phyloP scores from a whole-genome alignment of 2,888 invertebrate genomes.

The Erpobdella octoculata region DNA sequence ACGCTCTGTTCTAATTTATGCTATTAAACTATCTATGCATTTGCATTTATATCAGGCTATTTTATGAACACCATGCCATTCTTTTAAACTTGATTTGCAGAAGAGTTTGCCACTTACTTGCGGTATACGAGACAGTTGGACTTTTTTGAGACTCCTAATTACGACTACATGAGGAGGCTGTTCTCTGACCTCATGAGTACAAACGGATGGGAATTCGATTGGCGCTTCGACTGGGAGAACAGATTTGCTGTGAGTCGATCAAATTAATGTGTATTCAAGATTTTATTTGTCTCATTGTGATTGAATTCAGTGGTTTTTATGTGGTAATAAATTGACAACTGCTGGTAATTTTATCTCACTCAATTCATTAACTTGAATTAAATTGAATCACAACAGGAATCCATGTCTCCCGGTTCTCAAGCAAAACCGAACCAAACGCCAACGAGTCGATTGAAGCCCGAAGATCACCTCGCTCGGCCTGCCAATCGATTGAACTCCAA shows the following conservation, averaged over 20 bases:
- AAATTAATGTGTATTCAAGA: background rate
- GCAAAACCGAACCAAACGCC: slow-evolving; percentile 21
- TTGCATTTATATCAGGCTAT: background rate
- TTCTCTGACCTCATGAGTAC: slow-evolving; percentile 62
- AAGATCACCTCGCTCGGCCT: background rate
- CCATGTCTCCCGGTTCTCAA: slow-evolving; percentile 6
- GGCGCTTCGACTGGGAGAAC: slow-evolving; percentile 52
- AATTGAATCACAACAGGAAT: background rate
- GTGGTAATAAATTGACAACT: background rate
- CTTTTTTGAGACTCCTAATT: slow-evolving; percentile 99
- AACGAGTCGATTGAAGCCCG: background rate
- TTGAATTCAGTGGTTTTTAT: background rate
- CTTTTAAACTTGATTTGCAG: slow-evolving; percentile 56
- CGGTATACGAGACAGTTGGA: slow-evolving; percentile 91
- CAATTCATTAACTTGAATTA: background rate
- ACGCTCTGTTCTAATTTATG: background rate
- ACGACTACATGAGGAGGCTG: slow-evolving; percentile 91
- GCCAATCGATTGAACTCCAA: background rate
- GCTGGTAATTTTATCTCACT: background rate
- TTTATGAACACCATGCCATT: background rate
- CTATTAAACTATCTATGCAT: background rate
- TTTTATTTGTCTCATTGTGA: background rate
- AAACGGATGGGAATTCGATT: slow-evolving; percentile 49
- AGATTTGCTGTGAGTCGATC: slow-evolving; percentile 34
- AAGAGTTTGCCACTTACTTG: slow-evolving; percentile 94